phyloP scores from a whole-genome alignment of 2,888 invertebrate species.

The Temnothorax rugatulus region DNA sequence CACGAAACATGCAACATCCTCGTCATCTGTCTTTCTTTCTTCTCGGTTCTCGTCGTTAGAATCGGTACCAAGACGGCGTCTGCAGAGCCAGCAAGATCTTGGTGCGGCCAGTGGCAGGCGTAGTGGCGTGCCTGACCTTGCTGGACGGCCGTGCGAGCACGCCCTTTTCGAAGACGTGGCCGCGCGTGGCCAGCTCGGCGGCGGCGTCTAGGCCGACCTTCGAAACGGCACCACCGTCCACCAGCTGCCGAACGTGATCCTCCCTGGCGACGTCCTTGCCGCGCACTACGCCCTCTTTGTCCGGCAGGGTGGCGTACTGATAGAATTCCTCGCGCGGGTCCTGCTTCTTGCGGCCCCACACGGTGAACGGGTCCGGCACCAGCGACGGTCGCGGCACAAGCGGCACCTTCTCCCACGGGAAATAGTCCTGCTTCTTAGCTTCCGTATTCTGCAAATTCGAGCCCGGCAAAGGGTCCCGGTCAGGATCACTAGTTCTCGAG shows the following conservation, averaged over 20 bases:
- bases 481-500: constrained; percentile 34
- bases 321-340: constrained; percentile 84
- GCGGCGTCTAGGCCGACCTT: constrained; percentile 84
- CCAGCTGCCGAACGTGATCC: constrained; percentile 83
- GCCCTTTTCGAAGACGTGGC: constrained; percentile 84
- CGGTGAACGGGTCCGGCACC: constrained; percentile 94
- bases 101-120: constrained; percentile 83
- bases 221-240: constrained; percentile 82
- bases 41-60: constrained; percentile 70
- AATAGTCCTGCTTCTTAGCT: constrained; percentile 88
- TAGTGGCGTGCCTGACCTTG: constrained; percentile 77
- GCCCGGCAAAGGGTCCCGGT: constrained; percentile 50
- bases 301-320: constrained; percentile 83
- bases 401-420: constrained; percentile 96
- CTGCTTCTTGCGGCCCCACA: constrained; percentile 90
- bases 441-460: constrained; percentile 87
- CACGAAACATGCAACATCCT: not conserved
- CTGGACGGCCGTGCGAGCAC: constrained; percentile 82
- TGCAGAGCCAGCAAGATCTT: constrained; percentile 84
- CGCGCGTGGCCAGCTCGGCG: constrained; percentile 83
- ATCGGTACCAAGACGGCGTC: constrained; percentile 85
- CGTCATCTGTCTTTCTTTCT: not conserved
- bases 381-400: constrained; percentile 94
- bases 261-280: constrained; percentile 82
- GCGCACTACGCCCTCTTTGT: constrained; percentile 81